Base-by-base conservation (phyloP, 2,888 invertebrate species). In the Aspidapion aeneum region DNA sequence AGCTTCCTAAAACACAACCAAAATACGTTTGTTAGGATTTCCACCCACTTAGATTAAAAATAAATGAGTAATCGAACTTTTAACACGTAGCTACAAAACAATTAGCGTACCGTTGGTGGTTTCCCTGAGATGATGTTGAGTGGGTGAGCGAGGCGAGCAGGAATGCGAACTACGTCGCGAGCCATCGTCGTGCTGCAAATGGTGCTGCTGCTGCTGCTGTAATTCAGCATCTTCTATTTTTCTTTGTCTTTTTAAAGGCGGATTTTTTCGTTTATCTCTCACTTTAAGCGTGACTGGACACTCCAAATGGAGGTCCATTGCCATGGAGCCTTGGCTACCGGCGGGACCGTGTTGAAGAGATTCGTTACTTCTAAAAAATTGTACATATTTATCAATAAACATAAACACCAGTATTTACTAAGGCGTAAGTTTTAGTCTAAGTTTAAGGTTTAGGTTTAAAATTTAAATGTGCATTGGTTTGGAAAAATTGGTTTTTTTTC, bases 241-340 rank as follows among this genome's bases (percentile, higher is more conserved):
- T 68, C 89, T 87, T 74, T 94, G 94, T 5, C 93, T 81, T 7
- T 88, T 84, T 54, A 94, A 82, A 57, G 91, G 87, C 57, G 91
- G 87, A 74, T 91, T 90, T 54, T 91, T 83, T 57, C 90, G 86
- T 1, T 87, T 85, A 81, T 79, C 87, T 78, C 79, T 76, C 18
- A 84, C 80, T 64, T 80, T 78, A 63, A 84, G 74, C 18, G 80
- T 87, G 18, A 87, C 83, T 12, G 86, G 84, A 70, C 84, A 85
- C 73, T 87, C 86, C 68, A 86, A 81, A 76, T 91, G 91, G 66
- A 91, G 80, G 77, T 91, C 91, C 81, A 91, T 82, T 35, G 90
- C 90, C 82, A 91, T 86, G 1, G 91, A 91, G 1, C 86, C 87
- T 76, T 90, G 89, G 67, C 83, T 83, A 16, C 82, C 83, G 59